Evolutionary conservation across 2,113 vertebrate species (phyloP).

Genomic region (Arothron firmamentum): DNA sequence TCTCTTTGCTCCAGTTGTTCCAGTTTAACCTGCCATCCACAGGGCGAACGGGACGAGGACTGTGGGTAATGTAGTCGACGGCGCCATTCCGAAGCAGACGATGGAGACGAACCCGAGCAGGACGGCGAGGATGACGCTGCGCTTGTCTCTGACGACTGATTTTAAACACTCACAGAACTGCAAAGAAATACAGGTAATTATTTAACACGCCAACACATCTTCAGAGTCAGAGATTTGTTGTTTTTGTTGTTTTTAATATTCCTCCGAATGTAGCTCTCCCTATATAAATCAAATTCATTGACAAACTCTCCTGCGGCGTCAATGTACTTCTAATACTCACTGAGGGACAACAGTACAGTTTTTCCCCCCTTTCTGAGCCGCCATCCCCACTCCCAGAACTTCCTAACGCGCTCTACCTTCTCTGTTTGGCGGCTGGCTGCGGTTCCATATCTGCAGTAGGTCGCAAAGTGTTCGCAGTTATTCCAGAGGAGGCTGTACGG

Average conservation of each 20-base stretch:
- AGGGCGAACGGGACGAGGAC: slow-evolving; percentile 84
- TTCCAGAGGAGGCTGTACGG: slow-evolving; percentile 92
- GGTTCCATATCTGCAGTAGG: slow-evolving; percentile 86
- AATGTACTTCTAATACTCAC: too few relatives aligned
- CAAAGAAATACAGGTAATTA: slow-evolving; percentile 26
- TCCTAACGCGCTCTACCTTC: slow-evolving; percentile 62
- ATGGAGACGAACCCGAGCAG: slow-evolving; percentile 81
- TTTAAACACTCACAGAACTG: slow-evolving; percentile 89
- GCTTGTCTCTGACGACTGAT: slow-evolving; percentile 87
- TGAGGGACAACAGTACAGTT: too few relatives aligned
- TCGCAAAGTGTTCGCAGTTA: slow-evolving; percentile 95
- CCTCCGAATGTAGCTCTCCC: too few relatives aligned
- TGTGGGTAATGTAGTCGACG: slow-evolving; percentile 83
- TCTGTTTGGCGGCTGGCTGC: slow-evolving; percentile 83
- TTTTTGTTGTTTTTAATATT: neutral
- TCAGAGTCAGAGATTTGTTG: neutral
- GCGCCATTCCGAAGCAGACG: slow-evolving; percentile 79
- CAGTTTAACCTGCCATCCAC: slow-evolving; percentile 88
- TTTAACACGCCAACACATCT: neutral
- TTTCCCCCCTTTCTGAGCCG: too few relatives aligned
- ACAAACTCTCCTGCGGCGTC: too few relatives aligned
- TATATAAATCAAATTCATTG: too few relatives aligned
- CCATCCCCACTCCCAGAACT: neutral
- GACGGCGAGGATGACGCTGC: slow-evolving; percentile 79
- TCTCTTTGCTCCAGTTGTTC: neutral